These are phyloP conservation scores for Rhynchophorus ferrugineus DNA, from an alignment of 1,140 invertebrate genomes.

Conservation along the genomic window DNA sequence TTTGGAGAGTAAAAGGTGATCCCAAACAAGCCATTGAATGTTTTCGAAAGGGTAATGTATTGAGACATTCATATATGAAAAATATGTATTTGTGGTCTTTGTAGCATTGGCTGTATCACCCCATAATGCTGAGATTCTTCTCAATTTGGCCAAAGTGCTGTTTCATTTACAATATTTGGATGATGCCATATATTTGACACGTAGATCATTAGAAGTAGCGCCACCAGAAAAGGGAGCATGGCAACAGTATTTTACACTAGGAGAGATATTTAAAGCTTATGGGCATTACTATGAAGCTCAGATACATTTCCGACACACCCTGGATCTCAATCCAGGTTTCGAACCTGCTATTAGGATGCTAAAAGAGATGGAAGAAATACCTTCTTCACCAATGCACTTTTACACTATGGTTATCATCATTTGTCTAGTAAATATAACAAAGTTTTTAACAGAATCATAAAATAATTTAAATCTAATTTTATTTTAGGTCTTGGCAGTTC, in stretches of 20 bases:
- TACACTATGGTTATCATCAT: constrained; percentile 81
- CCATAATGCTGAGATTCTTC: constrained; percentile 75
- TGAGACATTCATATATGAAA: background rate
- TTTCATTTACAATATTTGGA: constrained; percentile 81
- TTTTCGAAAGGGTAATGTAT: constrained; percentile 54
- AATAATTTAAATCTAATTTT: background rate
- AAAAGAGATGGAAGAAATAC: constrained; percentile 69
- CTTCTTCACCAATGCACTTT: constrained; percentile 63
- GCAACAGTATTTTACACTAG: constrained; percentile 84
- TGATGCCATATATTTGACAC: constrained; percentile 78
- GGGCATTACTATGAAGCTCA: constrained; percentile 75
- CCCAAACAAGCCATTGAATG: constrained; percentile 80
- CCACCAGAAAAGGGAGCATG: constrained; percentile 76
- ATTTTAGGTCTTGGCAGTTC: constrained; percentile 62
- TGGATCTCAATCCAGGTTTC: constrained; percentile 76
- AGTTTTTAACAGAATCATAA: constrained; percentile 1
- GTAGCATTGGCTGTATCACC: constrained; percentile 71
- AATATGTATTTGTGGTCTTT: background rate
- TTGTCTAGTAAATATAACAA: constrained; percentile 54
- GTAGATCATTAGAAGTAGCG: constrained; percentile 56
- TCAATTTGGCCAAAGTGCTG: constrained; percentile 76
- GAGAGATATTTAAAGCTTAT: constrained; percentile 77
- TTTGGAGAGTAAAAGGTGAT: constrained; percentile 78
- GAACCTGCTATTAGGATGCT: constrained; percentile 67
- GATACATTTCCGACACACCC: constrained; percentile 68